Percentiles rank a stretch among this genome's conserved stretches.
These are phyloP conservation scores for Babylonia areolata DNA, from an alignment of 1,140 invertebrate species.

Conservation along the genomic window DNA sequence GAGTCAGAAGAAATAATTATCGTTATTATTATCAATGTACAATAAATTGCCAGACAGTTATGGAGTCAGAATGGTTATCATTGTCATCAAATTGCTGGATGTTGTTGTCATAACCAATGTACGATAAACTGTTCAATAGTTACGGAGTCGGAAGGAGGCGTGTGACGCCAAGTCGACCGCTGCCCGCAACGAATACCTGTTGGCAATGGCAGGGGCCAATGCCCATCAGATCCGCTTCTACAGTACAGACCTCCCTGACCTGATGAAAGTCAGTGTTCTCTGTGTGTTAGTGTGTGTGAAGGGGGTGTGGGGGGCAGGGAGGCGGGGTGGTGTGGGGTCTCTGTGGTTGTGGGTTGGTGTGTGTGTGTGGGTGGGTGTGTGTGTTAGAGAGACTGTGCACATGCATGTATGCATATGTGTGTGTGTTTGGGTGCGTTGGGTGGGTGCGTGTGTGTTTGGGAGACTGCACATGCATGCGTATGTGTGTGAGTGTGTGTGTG, in stretches of 20 bases:
- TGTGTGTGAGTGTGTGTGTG: neutral
- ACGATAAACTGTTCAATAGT: too few species aligned
- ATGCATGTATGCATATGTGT: neutral
- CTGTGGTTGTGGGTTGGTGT: too few species aligned
- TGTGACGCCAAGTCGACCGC: conserved; percentile 96
- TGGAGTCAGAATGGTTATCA: too few species aligned
- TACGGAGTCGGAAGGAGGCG: conserved; percentile 90
- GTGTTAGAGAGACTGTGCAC: neutral
- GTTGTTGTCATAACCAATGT: too few species aligned
- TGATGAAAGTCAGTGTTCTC: conserved; percentile 83
- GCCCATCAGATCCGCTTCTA: conserved; percentile 96
- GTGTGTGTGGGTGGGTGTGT: too few species aligned
- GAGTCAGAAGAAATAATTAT: too few species aligned
- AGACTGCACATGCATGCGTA: neutral
- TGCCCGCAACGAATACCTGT: conserved; percentile 94
- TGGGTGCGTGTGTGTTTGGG: neutral
- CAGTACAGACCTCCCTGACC: conserved; percentile 90
- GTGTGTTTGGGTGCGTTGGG: neutral
- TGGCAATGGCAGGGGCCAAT: conserved; percentile 94
- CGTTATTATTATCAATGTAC: too few species aligned
- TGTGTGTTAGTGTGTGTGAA: neutral
- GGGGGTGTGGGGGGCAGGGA: too few species aligned
- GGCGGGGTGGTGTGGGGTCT: too few species aligned
- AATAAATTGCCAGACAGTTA: too few species aligned
- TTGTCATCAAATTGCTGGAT: too few species aligned